A percentile compares a stretch with the other conserved stretches of the same genome.
Evolutionary conservation across 2,888 invertebrate genomes (phyloP).

Genomic region (Pardosa pseudoannulata): DNA sequence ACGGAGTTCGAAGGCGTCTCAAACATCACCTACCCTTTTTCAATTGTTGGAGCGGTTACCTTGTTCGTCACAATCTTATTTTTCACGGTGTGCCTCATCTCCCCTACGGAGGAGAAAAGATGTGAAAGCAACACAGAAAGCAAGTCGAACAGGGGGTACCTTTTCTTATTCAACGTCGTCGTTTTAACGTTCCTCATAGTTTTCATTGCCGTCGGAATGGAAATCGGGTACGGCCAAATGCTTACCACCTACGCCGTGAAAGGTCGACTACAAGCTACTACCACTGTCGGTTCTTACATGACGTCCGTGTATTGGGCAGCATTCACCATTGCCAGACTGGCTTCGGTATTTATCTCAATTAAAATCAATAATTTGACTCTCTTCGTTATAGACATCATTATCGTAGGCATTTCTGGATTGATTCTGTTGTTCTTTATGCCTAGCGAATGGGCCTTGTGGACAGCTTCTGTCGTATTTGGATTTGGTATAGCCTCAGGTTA

Average conservation of each 20-base stretch:
- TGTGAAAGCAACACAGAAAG: background rate
- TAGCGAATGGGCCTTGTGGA: background rate
- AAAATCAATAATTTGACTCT: background rate
- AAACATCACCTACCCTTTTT: slow-evolving; percentile 75
- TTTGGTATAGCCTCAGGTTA: background rate
- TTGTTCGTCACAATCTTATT: slow-evolving; percentile 77
- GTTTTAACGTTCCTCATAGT: slow-evolving; percentile 18
- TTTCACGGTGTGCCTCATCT: slow-evolving; percentile 72
- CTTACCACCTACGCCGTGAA: slow-evolving; percentile 77
- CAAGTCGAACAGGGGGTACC: background rate
- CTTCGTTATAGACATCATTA: background rate
- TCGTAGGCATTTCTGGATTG: background rate
- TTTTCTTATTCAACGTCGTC: slow-evolving; percentile 11
- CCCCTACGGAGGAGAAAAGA: slow-evolving; percentile 27
- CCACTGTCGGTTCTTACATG: slow-evolving; percentile 76
- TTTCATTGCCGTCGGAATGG: slow-evolving; percentile 78
- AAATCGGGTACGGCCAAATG: slow-evolving; percentile 78
- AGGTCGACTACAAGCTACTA: slow-evolving; percentile 76
- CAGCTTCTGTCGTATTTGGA: background rate
- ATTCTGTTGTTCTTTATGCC: background rate
- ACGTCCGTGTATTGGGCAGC: slow-evolving; percentile 79
- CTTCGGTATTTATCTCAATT: background rate
- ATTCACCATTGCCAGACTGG: slow-evolving; percentile 75
- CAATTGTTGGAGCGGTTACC: slow-evolving; percentile 77
- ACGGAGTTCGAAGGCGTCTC: background rate